These are phyloP conservation scores for Gobiocypris rarus DNA, from an alignment of 2,113 vertebrate species.

Conservation along the genomic window DNA sequence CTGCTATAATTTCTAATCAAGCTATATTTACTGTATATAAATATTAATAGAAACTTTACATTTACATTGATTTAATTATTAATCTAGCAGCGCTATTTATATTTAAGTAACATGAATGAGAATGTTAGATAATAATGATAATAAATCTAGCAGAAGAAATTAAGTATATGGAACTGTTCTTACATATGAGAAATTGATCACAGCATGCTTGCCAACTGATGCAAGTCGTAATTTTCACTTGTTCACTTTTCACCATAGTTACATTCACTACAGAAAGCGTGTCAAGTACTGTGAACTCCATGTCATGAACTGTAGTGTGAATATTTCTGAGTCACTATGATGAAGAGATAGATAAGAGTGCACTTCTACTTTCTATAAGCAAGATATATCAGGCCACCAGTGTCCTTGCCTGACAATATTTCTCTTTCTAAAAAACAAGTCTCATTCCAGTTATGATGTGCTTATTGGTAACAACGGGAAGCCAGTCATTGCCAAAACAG, in stretches of 20 bases:
- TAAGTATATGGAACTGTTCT: background rate
- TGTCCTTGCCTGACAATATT: background rate
- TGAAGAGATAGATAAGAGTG: constrained; percentile 24
- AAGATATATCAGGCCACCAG: background rate
- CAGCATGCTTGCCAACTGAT: background rate
- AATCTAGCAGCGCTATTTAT: background rate
- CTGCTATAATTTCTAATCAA: too few relatives aligned
- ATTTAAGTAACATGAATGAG: background rate
- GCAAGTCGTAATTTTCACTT: background rate
- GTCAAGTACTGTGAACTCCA: background rate
- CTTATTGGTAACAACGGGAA: background rate
- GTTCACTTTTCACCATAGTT: background rate
- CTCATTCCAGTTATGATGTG: background rate
- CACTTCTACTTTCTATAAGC: background rate
- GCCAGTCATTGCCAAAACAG: background rate
- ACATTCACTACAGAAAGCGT: background rate
- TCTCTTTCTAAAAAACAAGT: background rate
- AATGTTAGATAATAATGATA: background rate
- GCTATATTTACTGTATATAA: background rate
- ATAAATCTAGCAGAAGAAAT: background rate
- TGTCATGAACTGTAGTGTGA: background rate
- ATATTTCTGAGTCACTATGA: constrained; percentile 5
- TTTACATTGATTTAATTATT: background rate
- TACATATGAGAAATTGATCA: background rate
- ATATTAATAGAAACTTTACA: background rate